A percentile compares a stretch with the other conserved stretches of the same genome.
These are phyloP conservation scores for Hesperia comma DNA, from an alignment of 2,888 invertebrate genomes.

Conservation along the genomic window DNA sequence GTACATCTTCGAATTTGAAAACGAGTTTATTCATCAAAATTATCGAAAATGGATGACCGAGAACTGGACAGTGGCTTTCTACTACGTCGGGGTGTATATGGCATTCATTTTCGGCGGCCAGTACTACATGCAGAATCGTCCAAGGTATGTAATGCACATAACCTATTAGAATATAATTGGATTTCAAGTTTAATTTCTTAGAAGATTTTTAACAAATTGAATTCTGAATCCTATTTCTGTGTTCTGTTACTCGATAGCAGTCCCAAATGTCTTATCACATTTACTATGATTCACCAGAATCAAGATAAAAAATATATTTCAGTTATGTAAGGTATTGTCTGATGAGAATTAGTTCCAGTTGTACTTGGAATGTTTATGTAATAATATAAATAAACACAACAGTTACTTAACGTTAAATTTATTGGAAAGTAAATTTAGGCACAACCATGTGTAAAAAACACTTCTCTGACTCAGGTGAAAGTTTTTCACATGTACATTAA, in stretches of 20 bases:
- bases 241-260: neutral
- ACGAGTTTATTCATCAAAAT: constrained; percentile 94
- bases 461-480: neutral
- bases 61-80: constrained; percentile 97
- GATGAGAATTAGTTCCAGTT: no score
- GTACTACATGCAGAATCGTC: constrained; percentile 95
- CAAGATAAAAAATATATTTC: neutral
- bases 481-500: neutral
- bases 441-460: neutral
- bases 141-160: constrained; percentile 81
- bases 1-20: constrained; percentile 97
- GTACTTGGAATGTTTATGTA: no score
- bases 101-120: constrained; percentile 96
- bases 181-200: neutral
- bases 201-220: neutral
- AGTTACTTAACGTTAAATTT: neutral
- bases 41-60: constrained; percentile 97
- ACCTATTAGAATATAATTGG: neutral
- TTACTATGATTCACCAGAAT: neutral
- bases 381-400: no score
- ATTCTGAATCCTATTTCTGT: neutral
- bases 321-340: constrained; percentile 5
- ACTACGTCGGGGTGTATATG: constrained; percentile 95
- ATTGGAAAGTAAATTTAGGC: neutral
- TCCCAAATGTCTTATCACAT: no score